These are phyloP conservation scores for Chrysomallon squamiferum DNA, from an alignment of 1,140 invertebrate genomes.

Conservation along the genomic window DNA sequence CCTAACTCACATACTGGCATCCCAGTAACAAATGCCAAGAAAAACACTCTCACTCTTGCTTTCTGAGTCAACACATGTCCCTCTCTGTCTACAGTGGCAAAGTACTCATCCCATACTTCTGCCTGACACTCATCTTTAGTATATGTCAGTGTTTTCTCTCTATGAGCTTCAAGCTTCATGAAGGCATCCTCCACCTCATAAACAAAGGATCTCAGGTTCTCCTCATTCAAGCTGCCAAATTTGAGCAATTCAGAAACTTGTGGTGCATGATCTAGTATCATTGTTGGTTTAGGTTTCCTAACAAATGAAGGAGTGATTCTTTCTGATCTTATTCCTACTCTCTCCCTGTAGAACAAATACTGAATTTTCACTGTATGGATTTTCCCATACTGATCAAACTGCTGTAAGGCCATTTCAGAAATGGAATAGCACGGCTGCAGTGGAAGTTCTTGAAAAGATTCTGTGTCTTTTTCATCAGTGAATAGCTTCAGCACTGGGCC, in stretches of 20 bases:
- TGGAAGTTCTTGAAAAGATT: slow-evolving; percentile 73
- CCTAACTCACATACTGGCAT: slow-evolving; percentile 92
- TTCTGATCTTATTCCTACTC: slow-evolving; percentile 94
- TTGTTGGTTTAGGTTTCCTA: slow-evolving; percentile 60
- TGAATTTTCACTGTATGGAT: slow-evolving; percentile 99
- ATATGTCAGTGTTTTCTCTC: slow-evolving; percentile 78
- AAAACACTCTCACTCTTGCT: slow-evolving; percentile 92
- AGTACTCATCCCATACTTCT: slow-evolving; percentile 94
- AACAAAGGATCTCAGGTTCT: slow-evolving; percentile 92
- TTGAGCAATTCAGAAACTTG: slow-evolving; percentile 95
- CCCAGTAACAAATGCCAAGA: slow-evolving; percentile 84
- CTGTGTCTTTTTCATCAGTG: slow-evolving; percentile 43
- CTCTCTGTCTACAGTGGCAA: slow-evolving; percentile 87
- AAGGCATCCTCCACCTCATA: slow-evolving; percentile 84
- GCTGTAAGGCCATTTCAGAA: slow-evolving; percentile 82
- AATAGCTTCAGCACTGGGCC: slow-evolving; percentile 45
- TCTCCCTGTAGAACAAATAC: slow-evolving; percentile 98
- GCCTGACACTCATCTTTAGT: slow-evolving; percentile 98
- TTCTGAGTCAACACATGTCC: slow-evolving; percentile 84
- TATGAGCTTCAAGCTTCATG: slow-evolving; percentile 50
- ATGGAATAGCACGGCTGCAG: slow-evolving; percentile 88
- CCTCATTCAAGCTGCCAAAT: slow-evolving; percentile 86
- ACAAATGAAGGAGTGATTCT: slow-evolving; percentile 73
- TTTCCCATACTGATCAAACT: slow-evolving; percentile 98
- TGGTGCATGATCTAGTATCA: slow-evolving; percentile 95